Conservation (phyloP, 2,888 invertebrate genomes). For the Heteropelma amictum region DNA sequence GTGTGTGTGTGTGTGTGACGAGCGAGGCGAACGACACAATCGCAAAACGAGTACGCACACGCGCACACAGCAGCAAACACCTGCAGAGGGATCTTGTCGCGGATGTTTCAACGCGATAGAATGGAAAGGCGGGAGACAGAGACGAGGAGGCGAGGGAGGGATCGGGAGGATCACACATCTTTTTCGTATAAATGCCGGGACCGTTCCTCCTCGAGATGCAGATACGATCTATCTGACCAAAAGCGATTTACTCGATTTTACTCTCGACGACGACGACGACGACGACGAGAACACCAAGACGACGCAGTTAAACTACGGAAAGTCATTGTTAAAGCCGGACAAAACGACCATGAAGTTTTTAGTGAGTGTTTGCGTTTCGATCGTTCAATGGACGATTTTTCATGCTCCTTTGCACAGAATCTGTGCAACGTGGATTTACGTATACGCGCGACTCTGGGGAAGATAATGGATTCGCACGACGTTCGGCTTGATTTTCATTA, state of each 20-base stretch:
- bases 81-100: constrained; percentile 55
- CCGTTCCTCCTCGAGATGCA: constrained; percentile 67
- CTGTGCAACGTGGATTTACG: constrained; percentile 42
- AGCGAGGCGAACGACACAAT: constrained; percentile 52
- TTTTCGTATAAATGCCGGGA: constrained; percentile 74
- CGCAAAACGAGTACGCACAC: constrained; percentile 27
- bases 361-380: constrained; percentile 69
- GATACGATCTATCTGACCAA: constrained; percentile 73
- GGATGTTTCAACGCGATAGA: constrained; percentile 61
- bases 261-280: background rate
- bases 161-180: constrained; percentile 59
- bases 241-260: constrained; percentile 58
- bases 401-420: background rate
- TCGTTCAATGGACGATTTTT: background rate
- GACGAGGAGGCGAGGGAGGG: constrained; percentile 57
- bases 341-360: constrained; percentile 69
- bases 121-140: constrained; percentile 71
- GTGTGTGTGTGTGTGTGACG: constrained; percentile 9
- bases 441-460: constrained; percentile 3
- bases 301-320: background rate
- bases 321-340: background rate
- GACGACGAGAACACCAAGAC: background rate
- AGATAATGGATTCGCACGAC: constrained; percentile 13
- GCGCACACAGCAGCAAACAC: constrained; percentile 53
- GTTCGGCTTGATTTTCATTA: too few species aligned